Evolutionary conservation across 2,888 invertebrate species (phyloP), one percentile per base, ranked within the genome.

Genomic region (Parthenolecanium corni): DNA sequence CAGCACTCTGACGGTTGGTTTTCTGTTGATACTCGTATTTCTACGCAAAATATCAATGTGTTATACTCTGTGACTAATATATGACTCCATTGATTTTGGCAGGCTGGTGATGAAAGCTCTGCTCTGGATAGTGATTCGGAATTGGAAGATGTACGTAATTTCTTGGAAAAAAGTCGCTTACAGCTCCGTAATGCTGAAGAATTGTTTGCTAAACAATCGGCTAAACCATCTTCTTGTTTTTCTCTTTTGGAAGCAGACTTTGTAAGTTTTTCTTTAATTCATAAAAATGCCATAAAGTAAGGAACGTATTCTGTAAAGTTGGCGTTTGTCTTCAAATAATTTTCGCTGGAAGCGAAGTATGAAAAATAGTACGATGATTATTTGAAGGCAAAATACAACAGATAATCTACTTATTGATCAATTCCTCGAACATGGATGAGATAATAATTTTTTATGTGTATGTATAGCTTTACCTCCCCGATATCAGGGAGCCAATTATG

Each of bases 151-250:
- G 75, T 82, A 40, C 78, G 80, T 53, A 77, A 82, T 69, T 74
- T 85, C 38, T 74, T 85, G 56, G 78, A 82, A 52, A 79, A 82
- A 64, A 84, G 84, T 23, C 76, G 78, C 67, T 75, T 78, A 65
- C 82, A 83, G 71, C 74, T 85, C 67, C 76, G 77, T 61, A 77
- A 79, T 62, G 79, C 82, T 0, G 82, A 84, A 73, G 78, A 77
- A 66, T 72, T 77, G 69, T 75, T 82, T 72, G 75, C 76, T 63
- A 76, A 75, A 18, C 76, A 76, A 67, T 76, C 78, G 64, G 71
- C 76, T 1, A 74, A 76, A 53, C 67, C 69, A 9, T 66, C 68
- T 53, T 66, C 69, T 18, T 49, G 18, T 49, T 49, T 49, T 21
- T 21, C 5, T 6, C 23, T 70, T n/a, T 68, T 68, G 12, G 68